Evolutionary conservation across 2,113 vertebrate genomes (phyloP).

Genomic region (Cricetomys ansorgei): DNA sequence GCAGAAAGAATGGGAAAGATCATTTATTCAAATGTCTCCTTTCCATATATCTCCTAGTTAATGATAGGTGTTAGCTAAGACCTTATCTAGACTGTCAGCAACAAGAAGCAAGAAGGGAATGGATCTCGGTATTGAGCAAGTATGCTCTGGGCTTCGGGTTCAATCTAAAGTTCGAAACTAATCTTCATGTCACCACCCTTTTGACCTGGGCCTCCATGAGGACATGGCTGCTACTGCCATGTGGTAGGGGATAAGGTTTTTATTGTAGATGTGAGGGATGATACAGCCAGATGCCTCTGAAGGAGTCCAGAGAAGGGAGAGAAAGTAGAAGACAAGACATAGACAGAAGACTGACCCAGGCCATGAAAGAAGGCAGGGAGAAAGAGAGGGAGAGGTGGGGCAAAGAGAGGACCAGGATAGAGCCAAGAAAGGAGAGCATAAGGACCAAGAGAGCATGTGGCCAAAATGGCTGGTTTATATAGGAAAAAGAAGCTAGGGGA

Average conservation of each 20-base stretch:
- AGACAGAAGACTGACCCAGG: no score
- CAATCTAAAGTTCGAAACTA: background rate
- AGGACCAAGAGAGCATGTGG: background rate
- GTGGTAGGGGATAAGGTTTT: background rate
- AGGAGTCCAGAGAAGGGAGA: background rate
- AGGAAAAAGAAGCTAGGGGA: background rate
- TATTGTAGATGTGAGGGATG: no score
- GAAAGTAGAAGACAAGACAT: background rate
- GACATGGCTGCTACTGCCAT: background rate
- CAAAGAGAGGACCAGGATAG: background rate
- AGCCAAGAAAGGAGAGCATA: background rate
- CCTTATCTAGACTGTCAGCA: background rate
- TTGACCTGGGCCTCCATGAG: background rate
- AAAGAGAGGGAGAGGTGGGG: background rate
- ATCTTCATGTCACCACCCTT: background rate
- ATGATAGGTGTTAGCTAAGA: background rate
- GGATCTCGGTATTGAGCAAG: background rate
- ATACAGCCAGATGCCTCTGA: background rate
- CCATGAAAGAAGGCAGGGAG: background rate
- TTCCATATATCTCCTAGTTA: background rate
- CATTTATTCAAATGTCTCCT: background rate
- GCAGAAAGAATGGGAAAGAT: background rate
- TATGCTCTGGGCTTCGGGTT: background rate
- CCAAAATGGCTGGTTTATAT: background rate
- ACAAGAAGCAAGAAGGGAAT: background rate